phyloP scores from a whole-genome alignment of 1,140 invertebrate genomes.

The Temnothorax nylanderi region DNA sequence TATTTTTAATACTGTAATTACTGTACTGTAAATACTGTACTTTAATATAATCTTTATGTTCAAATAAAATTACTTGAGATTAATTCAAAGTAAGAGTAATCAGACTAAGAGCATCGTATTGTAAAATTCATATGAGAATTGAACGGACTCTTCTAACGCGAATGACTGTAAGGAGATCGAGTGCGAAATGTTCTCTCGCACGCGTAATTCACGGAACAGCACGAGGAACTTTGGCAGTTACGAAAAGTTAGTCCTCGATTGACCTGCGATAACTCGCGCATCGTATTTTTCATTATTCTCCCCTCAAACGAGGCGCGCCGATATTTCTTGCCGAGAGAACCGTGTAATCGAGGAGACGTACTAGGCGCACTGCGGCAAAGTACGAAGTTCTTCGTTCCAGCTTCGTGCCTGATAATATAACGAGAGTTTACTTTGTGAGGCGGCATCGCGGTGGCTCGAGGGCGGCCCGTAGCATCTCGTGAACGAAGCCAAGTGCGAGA shows the following conservation, averaged over 20 bases:
- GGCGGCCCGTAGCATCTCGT: not conserved
- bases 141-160: not conserved
- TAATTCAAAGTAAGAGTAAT: not conserved
- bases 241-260: constrained; percentile 10
- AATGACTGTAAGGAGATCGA: not conserved
- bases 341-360: constrained; percentile 46
- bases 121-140: not conserved
- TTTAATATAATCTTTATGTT: not conserved
- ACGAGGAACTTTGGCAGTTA: constrained; percentile 11
- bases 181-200: not conserved
- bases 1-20: not conserved
- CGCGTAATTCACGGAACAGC: constrained; percentile 5
- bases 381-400: constrained; percentile 63
- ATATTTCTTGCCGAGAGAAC: constrained; percentile 20
- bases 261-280: constrained; percentile 17
- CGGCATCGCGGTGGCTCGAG: constrained; percentile 31
- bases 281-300: constrained; percentile 60
- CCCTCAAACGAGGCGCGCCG: constrained; percentile 17
- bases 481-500: constrained; percentile 45
- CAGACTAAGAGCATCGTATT: too few species aligned
- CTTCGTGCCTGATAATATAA: constrained; percentile 64
- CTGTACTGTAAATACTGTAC: too few species aligned
- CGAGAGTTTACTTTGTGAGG: constrained; percentile 62
- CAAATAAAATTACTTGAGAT: not conserved
- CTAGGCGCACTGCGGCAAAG: constrained; percentile 29